Evolutionary conservation across 2,113 vertebrate genomes (phyloP), one percentile per base, ranked within the genome.

Genomic region (Isichthys henryi): DNA sequence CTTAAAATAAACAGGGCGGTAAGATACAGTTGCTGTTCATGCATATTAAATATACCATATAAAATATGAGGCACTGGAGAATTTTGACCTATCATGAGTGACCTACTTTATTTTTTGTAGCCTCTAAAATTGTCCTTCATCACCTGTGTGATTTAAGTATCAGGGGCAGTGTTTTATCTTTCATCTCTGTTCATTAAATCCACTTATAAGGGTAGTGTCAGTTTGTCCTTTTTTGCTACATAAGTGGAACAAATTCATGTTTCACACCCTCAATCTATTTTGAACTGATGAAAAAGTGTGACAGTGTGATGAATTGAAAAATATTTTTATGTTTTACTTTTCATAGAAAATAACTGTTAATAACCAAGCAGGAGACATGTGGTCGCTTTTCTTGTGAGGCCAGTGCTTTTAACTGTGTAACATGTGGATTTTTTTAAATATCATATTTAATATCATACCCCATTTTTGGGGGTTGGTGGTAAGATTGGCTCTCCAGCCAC

Each of bases 101-200:
- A 91, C 89, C 91, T 70, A 90, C 27, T 87, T 87, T 87, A 2
- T 9, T 49, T 86, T 56, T 58, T 58, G 50, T 58, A 39, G 86
- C 53, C 52, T 39, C 86, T 62, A 87, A 23, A 52, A 85, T 90
- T 88, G 88, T 92, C 91, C 91, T 94, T 86, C 92, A 88, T 89
- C 90, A 52, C 91, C 86, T 80, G 39, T 5, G 19, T 62, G 45
- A 70, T 85, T 88, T 1, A 0, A 56, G 74, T 88, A 89, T 91
- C 90, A 86, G 66, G 91, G 92, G 82, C 88, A 91, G 88, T 92
- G 89, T 89, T 90, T 91, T 77, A 50, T 91, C 90, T 89, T 89
- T 93, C 92, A 91, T 94, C 92, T 92, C 82, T 94, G 93, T 94
- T 94, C 92, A 95, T 94, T 93, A 94, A 93, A n/a, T 82, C 85